Evolutionary conservation across 1,140 invertebrate genomes (phyloP).

Genomic region (Drosophila mojavensis): DNA sequence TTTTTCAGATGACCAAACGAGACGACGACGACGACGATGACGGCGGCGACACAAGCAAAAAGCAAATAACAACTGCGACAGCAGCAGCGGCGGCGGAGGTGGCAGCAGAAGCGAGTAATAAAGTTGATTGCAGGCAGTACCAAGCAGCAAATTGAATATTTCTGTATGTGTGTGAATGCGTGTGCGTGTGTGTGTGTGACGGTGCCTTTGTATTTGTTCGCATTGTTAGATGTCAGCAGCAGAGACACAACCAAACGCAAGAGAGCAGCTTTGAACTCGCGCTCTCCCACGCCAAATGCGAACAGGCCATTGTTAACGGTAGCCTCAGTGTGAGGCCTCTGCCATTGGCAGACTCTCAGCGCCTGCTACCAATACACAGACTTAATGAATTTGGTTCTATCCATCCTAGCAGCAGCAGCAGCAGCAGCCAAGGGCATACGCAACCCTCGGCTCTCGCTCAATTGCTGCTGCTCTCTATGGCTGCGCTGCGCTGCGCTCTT

Average conservation of each 20-base stretch:
- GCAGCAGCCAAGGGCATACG: conserved; percentile 32
- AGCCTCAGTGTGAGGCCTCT: conserved; percentile 7
- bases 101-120: conserved; percentile 58
- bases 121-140: conserved; percentile 70
- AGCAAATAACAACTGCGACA: conserved; percentile 51
- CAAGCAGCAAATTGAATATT: conserved; percentile 68
- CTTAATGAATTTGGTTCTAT: conserved; percentile 3
- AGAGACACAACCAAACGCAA: conserved; percentile 23
- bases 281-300: conserved; percentile 24
- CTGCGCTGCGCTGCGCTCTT: conserved; percentile 21
- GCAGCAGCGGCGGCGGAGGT: conserved; percentile 29
- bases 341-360: conserved; percentile 27
- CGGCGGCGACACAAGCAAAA: conserved; percentile 33
- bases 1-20: conserved; percentile 66
- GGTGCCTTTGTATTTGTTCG: conserved; percentile 63
- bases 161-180: conserved; percentile 34
- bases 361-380: conserved; percentile 38
- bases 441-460: conserved; percentile 24
- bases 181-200: conserved; percentile 14
- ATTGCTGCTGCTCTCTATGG: background rate
- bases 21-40: conserved; percentile 3
- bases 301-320: conserved; percentile 58
- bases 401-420: conserved; percentile 12
- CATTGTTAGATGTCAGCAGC: conserved; percentile 70
- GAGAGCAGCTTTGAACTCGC: conserved; percentile 15